These are phyloP conservation scores for Pangasius djambal DNA, from an alignment of 2,797 vertebrate species.

Conservation along the genomic window DNA sequence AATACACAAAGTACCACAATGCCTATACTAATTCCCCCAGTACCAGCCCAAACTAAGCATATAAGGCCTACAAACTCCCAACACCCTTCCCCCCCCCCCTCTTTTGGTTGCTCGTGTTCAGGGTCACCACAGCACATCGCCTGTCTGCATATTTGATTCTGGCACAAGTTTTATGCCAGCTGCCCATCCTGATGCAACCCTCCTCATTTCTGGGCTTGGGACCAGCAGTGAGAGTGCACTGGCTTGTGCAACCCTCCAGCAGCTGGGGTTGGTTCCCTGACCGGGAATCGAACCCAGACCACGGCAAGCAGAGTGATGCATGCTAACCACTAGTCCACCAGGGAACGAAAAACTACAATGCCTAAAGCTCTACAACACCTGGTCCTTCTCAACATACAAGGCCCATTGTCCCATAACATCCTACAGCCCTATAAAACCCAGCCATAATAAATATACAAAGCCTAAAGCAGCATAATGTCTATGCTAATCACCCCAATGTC, in stretches of 20 bases:
- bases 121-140: too few species aligned
- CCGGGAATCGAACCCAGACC: too few species aligned
- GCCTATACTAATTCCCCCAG: neutral
- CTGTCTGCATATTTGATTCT: too few species aligned
- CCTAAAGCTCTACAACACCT: neutral
- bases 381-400: neutral
- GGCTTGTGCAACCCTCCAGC: too few species aligned
- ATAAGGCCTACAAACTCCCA: neutral
- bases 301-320: too few species aligned
- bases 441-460: neutral
- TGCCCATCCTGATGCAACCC: too few species aligned
- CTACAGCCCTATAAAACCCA: neutral
- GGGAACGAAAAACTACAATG: neutral
- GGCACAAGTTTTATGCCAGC: too few species aligned
- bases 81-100: neutral
- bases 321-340: too few species aligned
- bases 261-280: too few species aligned
- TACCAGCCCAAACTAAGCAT: neutral
- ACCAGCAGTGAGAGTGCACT: too few species aligned
- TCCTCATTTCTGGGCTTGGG: too few species aligned
- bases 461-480: neutral
- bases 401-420: neutral
- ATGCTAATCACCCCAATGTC: neutral
- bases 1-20: neutral
- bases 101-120: too few species aligned